Conservation (phyloP, 2,888 invertebrate genomes). For the Trichopoda pennipes region DNA sequence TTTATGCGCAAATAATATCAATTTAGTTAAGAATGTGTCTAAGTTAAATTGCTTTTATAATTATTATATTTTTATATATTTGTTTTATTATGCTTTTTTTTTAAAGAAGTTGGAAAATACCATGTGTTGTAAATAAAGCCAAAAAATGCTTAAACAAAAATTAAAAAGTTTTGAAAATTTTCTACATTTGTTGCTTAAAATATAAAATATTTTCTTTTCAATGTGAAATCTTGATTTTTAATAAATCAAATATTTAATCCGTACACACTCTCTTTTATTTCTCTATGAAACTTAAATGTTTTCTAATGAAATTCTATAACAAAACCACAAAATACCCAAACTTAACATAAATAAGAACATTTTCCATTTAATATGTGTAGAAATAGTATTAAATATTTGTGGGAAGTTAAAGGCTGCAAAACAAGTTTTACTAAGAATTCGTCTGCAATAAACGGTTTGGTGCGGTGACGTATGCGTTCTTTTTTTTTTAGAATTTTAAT, state of each 20-base stretch:
- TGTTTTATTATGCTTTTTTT: too few relatives aligned
- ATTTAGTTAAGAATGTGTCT: too few relatives aligned
- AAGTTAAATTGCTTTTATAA: too few relatives aligned
- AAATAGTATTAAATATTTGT: slow-evolving; percentile 27
- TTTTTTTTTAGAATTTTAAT: slow-evolving; percentile 13
- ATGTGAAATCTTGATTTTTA: too few relatives aligned
- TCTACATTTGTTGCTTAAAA: too few relatives aligned
- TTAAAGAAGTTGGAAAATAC: too few relatives aligned
- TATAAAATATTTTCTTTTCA: too few relatives aligned
- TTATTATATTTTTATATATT: too few relatives aligned
- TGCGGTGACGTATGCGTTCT: neutral
- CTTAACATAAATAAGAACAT: slow-evolving; percentile 24
- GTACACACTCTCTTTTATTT: slow-evolving; percentile 5
- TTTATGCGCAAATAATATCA: neutral
- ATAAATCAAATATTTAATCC: neutral
- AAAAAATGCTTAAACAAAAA: too few relatives aligned
- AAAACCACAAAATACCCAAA: slow-evolving; percentile 30
- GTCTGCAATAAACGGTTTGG: neutral
- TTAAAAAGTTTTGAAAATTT: too few relatives aligned
- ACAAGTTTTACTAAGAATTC: slow-evolving; percentile 1
- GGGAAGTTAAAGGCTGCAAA: slow-evolving; percentile 7
- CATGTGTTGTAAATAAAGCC: too few relatives aligned
- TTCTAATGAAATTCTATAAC: slow-evolving; percentile 45
- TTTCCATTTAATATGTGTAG: slow-evolving; percentile 15
- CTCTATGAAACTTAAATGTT: neutral